A percentile compares a stretch with the other conserved stretches of the same genome.
Evolutionary conservation across 2,113 vertebrate genomes (phyloP).

Genomic region (Ammodramus savannarum): DNA sequence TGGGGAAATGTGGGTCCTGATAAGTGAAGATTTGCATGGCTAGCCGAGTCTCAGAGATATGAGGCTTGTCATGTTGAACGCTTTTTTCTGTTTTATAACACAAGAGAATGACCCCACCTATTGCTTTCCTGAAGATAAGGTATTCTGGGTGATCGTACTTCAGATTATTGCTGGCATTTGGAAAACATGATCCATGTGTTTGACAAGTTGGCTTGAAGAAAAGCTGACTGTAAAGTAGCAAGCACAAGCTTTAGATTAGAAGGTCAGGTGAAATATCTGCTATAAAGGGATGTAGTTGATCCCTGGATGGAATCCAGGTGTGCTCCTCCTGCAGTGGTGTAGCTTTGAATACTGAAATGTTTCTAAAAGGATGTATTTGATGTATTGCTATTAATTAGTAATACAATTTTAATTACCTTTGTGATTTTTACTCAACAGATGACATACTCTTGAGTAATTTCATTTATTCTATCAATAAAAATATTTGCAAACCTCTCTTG

Average conservation of each 20-base stretch:
- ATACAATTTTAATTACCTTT: not conserved
- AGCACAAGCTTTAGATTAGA: conserved; percentile 49
- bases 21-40: not conserved
- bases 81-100: conserved; percentile 38
- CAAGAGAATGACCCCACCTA: conserved; percentile 28
- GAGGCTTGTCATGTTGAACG: conserved; percentile 20
- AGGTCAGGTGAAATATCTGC: conserved; percentile 41
- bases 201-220: conserved; percentile 42
- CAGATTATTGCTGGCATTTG: conserved; percentile 47
- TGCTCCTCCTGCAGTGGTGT: not conserved
- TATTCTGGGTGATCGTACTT: not conserved
- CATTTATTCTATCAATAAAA: not conserved
- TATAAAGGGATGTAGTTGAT: not conserved
- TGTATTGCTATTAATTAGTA: not conserved
- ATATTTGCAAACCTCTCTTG: not conserved
- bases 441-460: not conserved
- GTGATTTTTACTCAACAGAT: not conserved
- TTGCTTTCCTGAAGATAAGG: conserved; percentile 40
- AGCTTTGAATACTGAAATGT: not conserved
- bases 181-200: conserved; percentile 27
- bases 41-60: not conserved
- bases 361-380: not conserved
- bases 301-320: not conserved
- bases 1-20: not conserved
- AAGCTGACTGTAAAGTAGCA: conserved; percentile 16